Conservation (phyloP, 1,140 invertebrate species). For the Pachyrhynchus sulphureomaculatus region DNA sequence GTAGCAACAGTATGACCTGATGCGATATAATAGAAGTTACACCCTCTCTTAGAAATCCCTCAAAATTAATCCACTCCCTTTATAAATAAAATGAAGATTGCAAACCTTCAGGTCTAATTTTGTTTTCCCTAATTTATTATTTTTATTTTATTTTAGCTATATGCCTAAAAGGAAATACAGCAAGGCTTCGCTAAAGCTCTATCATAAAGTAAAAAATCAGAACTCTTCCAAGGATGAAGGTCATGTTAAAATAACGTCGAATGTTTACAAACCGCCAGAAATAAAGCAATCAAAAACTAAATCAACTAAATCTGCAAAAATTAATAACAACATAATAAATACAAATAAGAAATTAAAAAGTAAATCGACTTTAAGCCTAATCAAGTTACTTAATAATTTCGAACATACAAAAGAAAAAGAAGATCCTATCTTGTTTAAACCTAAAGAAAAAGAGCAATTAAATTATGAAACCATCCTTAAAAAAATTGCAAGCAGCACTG, state of each 20-base stretch:
- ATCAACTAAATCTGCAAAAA: background rate
- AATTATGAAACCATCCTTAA: conserved; percentile 9
- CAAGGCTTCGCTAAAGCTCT: conserved; percentile 2
- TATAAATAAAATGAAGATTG: too few relatives aligned
- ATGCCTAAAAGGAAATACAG: conserved; percentile 1
- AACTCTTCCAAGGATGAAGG: too few relatives aligned
- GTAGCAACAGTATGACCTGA: too few relatives aligned
- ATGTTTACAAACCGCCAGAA: too few relatives aligned
- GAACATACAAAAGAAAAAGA: background rate
- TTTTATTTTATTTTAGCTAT: background rate
- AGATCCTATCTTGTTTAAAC: conserved; percentile 12
- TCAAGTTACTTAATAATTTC: conserved; percentile 3
- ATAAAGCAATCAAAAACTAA: too few relatives aligned
- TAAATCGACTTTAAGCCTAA: background rate
- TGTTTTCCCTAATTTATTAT: too few relatives aligned
- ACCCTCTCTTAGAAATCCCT: too few relatives aligned
- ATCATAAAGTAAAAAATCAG: background rate
- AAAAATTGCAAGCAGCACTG: conserved; percentile 7
- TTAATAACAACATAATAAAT: background rate
- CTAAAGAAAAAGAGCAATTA: background rate
- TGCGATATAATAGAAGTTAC: too few relatives aligned
- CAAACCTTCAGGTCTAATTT: too few relatives aligned
- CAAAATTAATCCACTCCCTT: too few relatives aligned
- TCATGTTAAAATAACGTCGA: too few relatives aligned
- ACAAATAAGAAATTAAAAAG: conserved; percentile 3